phyloP scores from a whole-genome alignment of 2,113 vertebrate genomes.

The Muntiacus muntjak region DNA sequence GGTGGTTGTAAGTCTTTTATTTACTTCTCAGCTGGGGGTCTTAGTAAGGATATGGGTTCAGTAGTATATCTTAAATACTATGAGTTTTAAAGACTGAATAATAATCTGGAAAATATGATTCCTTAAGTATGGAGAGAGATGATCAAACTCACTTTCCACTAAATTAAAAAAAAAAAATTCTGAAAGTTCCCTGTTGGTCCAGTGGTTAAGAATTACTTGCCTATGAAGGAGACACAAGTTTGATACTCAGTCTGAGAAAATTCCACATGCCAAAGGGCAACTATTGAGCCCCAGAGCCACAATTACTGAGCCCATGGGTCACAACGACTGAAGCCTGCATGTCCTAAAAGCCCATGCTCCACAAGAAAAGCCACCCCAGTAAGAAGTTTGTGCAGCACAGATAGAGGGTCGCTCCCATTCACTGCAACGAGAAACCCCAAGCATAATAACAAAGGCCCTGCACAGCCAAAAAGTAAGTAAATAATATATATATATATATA shows the following conservation, averaged over 20 bases:
- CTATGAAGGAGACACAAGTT: background rate
- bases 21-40: background rate
- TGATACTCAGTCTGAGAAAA: background rate
- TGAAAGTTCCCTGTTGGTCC: background rate
- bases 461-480: background rate
- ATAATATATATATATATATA: background rate
- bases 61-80: background rate
- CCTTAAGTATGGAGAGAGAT: background rate
- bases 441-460: background rate
- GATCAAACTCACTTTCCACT: background rate
- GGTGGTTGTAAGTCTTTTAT: background rate
- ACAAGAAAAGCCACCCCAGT: background rate
- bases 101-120: background rate
- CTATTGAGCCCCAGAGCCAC: background rate
- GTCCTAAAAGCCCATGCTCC: background rate
- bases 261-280: background rate
- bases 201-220: background rate
- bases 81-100: background rate
- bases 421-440: rapidly evolving
- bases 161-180: background rate
- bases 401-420: background rate
- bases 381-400: background rate
- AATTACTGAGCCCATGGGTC: background rate
- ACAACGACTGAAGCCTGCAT: background rate
- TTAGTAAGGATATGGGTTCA: background rate